phyloP scores from a whole-genome alignment of 2,888 invertebrate species.

The Drosophila seclusa region DNA sequence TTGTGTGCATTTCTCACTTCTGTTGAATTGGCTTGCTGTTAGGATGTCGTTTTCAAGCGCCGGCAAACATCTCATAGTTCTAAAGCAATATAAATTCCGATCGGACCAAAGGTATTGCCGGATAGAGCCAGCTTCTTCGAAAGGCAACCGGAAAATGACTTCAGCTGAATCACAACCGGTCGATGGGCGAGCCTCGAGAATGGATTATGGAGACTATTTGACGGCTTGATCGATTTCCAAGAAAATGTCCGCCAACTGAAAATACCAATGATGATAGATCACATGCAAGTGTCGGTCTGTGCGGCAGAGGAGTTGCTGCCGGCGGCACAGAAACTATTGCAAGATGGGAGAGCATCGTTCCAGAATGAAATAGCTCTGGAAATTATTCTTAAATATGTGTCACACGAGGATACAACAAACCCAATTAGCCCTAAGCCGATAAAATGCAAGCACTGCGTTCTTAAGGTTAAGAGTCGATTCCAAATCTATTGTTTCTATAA shows the following conservation, averaged over 20 bases:
- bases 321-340: conserved; percentile 18
- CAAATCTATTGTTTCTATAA: not conserved
- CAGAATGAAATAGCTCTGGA: conserved; percentile 31
- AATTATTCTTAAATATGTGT: conserved; percentile 35
- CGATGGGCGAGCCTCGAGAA: conserved; percentile 57
- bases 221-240: conserved; percentile 27
- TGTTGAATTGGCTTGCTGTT: conserved; percentile 24
- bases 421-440: not conserved
- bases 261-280: conserved; percentile 44
- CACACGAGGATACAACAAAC: conserved; percentile 20
- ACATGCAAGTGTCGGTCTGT: conserved; percentile 40
- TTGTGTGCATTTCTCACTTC: not conserved
- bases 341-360: not conserved
- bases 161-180: conserved; percentile 55
- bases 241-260: conserved; percentile 35
- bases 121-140: conserved; percentile 22
- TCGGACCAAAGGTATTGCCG: conserved; percentile 42
- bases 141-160: conserved; percentile 34
- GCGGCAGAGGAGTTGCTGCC: conserved; percentile 16
- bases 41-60: conserved; percentile 49
- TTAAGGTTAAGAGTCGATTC: conserved; percentile 8
- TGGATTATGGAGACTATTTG: conserved; percentile 41
- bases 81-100: conserved; percentile 52
- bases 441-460: conserved; percentile 21
- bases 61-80: conserved; percentile 49